phyloP scores from a whole-genome alignment of 2,113 vertebrate species.

The Hyperopisus bebe region DNA sequence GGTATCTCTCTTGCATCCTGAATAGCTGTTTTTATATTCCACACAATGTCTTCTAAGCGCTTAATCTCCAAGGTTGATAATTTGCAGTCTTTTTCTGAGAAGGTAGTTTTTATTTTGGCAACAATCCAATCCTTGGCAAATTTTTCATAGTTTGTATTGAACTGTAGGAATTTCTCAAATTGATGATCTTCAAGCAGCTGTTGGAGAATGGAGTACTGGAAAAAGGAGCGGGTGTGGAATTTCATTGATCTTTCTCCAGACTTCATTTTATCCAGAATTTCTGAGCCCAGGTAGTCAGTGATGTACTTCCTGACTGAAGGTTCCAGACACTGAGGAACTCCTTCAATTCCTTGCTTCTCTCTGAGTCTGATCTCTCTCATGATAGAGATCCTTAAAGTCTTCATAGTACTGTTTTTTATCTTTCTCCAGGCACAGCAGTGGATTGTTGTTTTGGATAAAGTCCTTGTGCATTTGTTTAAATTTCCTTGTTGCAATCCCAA shows the following conservation, averaged over 20 bases:
- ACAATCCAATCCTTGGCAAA: background rate
- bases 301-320: conserved; percentile 41
- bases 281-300: conserved; percentile 31
- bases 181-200: background rate
- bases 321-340: too few species aligned
- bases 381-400: conserved; percentile 48
- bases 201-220: background rate
- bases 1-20: too few species aligned
- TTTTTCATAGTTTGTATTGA: background rate
- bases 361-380: conserved; percentile 45
- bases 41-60: too few species aligned
- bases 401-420: conserved; percentile 29
- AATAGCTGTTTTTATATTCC: too few species aligned
- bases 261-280: conserved; percentile 44
- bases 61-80: too few species aligned
- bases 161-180: background rate
- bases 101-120: background rate
- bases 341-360: conserved; percentile 55
- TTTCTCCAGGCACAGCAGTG: conserved; percentile 22
- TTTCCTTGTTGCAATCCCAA: conserved; percentile 29
- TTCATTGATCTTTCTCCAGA: background rate
- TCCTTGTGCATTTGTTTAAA: conserved; percentile 45
- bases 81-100: too few species aligned
- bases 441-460: conserved; percentile 44
- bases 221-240: conserved; percentile 32